These are phyloP conservation scores for Cyclargus thomasi DNA, from an alignment of 1,140 invertebrate species.

Conservation along the genomic window DNA sequence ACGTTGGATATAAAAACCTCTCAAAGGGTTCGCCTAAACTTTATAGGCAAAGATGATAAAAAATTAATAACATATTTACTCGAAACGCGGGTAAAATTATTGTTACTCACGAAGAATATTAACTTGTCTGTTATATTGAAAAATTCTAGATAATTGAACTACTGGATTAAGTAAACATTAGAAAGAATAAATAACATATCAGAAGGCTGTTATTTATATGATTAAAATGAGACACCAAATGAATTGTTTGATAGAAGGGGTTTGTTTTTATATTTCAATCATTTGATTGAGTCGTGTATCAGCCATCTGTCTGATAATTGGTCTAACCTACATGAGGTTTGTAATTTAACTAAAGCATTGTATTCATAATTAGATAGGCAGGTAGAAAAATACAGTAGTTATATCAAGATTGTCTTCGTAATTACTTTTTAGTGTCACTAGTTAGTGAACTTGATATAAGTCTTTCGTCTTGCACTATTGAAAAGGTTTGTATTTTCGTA, in stretches of 20 bases:
- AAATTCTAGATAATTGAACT: slow-evolving; percentile 24
- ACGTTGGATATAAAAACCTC: slow-evolving; percentile 45
- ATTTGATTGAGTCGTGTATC: slow-evolving; percentile 55
- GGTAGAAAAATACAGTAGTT: slow-evolving; percentile 17
- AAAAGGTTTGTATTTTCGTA: too few relatives aligned
- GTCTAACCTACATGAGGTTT: background rate
- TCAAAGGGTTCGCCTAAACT: slow-evolving; percentile 40
- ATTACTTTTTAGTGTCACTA: too few relatives aligned
- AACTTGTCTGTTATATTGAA: slow-evolving; percentile 34
- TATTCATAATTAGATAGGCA: slow-evolving; percentile 11
- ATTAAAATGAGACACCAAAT: slow-evolving; percentile 60
- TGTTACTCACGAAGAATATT: slow-evolving; percentile 37
- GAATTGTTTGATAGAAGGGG: slow-evolving; percentile 54
- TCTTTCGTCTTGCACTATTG: too few relatives aligned
- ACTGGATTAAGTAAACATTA: slow-evolving; percentile 30
- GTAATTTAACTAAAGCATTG: background rate
- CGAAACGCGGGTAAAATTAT: background rate
- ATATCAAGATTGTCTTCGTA: background rate
- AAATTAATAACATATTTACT: background rate
- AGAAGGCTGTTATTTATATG: slow-evolving; percentile 52
- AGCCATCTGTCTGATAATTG: background rate
- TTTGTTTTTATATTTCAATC: slow-evolving; percentile 55
- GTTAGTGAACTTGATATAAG: too few relatives aligned
- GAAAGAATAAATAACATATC: slow-evolving; percentile 34
- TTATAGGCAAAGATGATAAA: background rate